A percentile compares a stretch with the other conserved stretches of the same genome.
phyloP scores from a whole-genome alignment of 92 coral and sea anemone genomes.

The Phenganax subtilis region DNA sequence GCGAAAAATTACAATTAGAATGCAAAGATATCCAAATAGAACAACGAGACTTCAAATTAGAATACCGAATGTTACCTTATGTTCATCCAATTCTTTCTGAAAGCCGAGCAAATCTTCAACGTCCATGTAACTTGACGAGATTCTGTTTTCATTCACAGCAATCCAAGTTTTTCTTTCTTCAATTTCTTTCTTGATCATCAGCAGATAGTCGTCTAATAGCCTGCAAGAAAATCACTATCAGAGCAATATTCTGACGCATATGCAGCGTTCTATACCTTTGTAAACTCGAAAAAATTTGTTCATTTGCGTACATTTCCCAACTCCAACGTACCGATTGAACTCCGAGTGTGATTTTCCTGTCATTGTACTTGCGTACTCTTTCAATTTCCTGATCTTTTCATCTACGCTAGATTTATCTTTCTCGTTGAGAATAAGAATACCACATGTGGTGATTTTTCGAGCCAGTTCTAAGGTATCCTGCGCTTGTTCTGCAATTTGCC shows the following conservation, averaged over 20 bases:
- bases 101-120: slow-evolving; percentile 36
- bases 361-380: background rate
- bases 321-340: slow-evolving; percentile 32
- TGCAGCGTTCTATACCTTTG: background rate
- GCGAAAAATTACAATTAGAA: background rate
- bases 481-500: background rate
- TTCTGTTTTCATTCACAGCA: slow-evolving; percentile 25
- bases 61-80: slow-evolving; percentile 46
- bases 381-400: slow-evolving; percentile 12
- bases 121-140: slow-evolving; percentile 32
- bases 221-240: slow-evolving; percentile 46
- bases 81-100: slow-evolving; percentile 49
- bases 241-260: background rate
- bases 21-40: background rate
- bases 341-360: slow-evolving; percentile 27
- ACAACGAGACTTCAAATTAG: no score
- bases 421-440: slow-evolving; percentile 33
- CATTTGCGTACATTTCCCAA: background rate
- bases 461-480: slow-evolving; percentile 11
- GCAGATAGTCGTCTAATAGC: slow-evolving; percentile 72
- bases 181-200: slow-evolving; percentile 58
- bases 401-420: slow-evolving; percentile 19
- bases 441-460: slow-evolving; percentile 21
- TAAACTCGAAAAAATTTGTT: background rate
- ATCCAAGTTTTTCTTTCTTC: slow-evolving; percentile 36